Base-by-base conservation (phyloP, 2,113 vertebrate species). In the Pituophis catenifer region DNA sequence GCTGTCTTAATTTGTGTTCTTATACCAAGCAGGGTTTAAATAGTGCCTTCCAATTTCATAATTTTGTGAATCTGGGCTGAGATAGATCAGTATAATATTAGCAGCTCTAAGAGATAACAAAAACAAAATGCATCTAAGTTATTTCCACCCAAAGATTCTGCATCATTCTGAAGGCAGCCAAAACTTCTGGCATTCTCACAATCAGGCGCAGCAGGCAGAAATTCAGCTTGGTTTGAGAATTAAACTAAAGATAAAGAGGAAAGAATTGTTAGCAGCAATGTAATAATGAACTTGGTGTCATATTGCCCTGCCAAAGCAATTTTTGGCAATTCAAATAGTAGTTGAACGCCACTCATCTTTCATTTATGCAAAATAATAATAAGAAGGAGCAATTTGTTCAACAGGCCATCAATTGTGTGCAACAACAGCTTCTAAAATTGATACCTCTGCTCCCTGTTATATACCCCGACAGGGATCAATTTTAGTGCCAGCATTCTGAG, bases 251-350 rank as follows among this genome's bases (percentile, higher is more conserved):
- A 93, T 90, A 93, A 97, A 21, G 54, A 88, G 48, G 15, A 33
- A 62, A 70, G 50, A 23, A 58, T 93, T 94, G 95, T 96, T 95
- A 96, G 85, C 93, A 89, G 93, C 93, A 91, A n/a, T n/a, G 92
- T 96, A 97, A 97, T 97, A 97, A 97, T 95, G 95, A 92, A 95
- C 91, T 23, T 93, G 26, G 85, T 94, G 94, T 93, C 95, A 97
- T 59, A 94, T 85, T 95, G 94, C 94, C 96, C 90, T 95, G 93
- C 95, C 57, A 54, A 89, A 86, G 89, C 86, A 92, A 95, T 96
- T 93, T 97, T 95, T 95, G 95, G 90, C 70, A 94, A 95, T 89
- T 95, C 95, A 95, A 70, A 95, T 96, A 93, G 96, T 95, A 96
- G 93, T 50, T 44, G 96, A 94, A 93, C 90, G 52, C 48, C 86